These are phyloP conservation scores for Monopis laevigella DNA, from an alignment of 2,888 invertebrate genomes.

Conservation along the genomic window DNA sequence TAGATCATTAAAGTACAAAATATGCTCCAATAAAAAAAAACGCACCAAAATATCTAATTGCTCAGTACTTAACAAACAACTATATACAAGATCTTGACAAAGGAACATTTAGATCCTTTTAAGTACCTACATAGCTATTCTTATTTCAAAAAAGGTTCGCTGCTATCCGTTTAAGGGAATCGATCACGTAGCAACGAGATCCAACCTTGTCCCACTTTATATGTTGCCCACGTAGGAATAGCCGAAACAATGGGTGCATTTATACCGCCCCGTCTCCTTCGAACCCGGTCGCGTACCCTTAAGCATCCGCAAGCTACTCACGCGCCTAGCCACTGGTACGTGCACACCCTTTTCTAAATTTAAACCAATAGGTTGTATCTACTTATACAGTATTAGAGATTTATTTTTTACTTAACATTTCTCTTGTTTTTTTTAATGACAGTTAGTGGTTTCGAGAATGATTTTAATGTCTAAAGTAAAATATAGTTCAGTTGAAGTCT, in stretches of 20 bases:
- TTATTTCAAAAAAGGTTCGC: slow-evolving; percentile 9
- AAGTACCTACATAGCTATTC: no score
- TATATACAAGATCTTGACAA: no score
- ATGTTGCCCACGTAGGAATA: slow-evolving; percentile 26
- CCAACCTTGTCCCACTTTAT: slow-evolving; percentile 17
- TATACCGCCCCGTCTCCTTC: slow-evolving; percentile 16
- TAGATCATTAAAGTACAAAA: no score
- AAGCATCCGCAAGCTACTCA: neutral
- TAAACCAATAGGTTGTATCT: neutral
- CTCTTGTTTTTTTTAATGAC: slow-evolving; percentile 19
- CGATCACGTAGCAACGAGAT: slow-evolving; percentile 16
- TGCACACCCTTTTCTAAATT: slow-evolving; percentile 6
- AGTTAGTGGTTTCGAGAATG: no score
- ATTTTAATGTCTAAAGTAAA: no score
- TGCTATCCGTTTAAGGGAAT: slow-evolving; percentile 22
- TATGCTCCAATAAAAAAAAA: no score
- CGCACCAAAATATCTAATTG: no score
- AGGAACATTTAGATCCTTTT: no score
- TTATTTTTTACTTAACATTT: slow-evolving; percentile 18
- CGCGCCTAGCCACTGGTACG: slow-evolving; percentile 3
- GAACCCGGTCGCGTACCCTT: neutral
- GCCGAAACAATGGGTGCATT: slow-evolving; percentile 27
- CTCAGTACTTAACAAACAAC: no score
- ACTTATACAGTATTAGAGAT: no score
- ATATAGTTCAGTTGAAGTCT: no score